Evolutionary conservation across 2,797 vertebrate genomes (phyloP).

Genomic region (Micromesistius poutassou): DNA sequence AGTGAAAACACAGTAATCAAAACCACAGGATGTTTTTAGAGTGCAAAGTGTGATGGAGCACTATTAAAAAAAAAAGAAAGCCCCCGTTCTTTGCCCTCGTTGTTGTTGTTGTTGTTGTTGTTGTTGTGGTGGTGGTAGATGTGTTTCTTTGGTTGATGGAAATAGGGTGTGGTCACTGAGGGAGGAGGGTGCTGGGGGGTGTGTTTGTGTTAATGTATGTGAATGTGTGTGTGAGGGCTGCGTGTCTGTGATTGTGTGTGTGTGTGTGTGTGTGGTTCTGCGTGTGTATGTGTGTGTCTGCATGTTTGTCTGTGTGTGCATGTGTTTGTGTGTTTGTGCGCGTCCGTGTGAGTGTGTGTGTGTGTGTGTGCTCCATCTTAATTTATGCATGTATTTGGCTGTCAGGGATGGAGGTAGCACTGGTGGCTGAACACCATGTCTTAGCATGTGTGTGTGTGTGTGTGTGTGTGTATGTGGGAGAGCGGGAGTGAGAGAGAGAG

Average conservation of each 20-base stretch:
- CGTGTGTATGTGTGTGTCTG: too few relatives aligned
- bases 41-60: conserved; percentile 91
- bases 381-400: conserved; percentile 54
- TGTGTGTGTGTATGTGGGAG: conserved; percentile 5
- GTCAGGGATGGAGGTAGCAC: conserved; percentile 36
- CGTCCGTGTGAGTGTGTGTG: too few relatives aligned
- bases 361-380: conserved; percentile 37
- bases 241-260: too few relatives aligned
- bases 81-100: background rate
- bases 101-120: conserved; percentile 54
- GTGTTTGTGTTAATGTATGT: background rate
- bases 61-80: conserved; percentile 51
- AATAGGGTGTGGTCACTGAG: conserved; percentile 84
- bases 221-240: background rate
- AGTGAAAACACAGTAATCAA: conserved; percentile 93
- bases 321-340: too few relatives aligned
- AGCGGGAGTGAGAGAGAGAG: conserved; percentile 42
- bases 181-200: background rate
- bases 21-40: conserved; percentile 97
- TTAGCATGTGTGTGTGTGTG: background rate
- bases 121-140: conserved; percentile 60
- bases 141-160: conserved; percentile 80
- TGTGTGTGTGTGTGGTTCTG: too few relatives aligned
- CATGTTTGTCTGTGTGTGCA: too few relatives aligned
- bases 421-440: conserved; percentile 44